Evolutionary conservation across 2,888 invertebrate genomes (phyloP), one percentile per base, ranked within the genome.

Genomic region (Empis livida): DNA sequence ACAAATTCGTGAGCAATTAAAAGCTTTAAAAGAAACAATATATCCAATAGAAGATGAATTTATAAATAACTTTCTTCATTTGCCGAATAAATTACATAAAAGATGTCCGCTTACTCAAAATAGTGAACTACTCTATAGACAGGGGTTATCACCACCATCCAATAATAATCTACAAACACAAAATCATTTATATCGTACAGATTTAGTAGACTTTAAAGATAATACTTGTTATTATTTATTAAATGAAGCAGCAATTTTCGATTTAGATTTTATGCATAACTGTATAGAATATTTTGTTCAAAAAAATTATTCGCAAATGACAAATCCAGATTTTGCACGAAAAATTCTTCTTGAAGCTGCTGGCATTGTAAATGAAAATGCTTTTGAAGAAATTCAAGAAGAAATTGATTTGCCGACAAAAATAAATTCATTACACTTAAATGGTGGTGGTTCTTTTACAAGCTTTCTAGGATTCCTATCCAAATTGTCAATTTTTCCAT

Each of bases 271-370:
- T 14, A 59, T 60, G 42, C 57, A 63, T 37, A 54, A 61, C 3
- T 49, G 67, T 38, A 51, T 59, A 0, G 62, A 68, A 2, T 60
- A 70, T 44, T 61, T 68, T 45, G 58, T 77, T 8, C 65, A 70
- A 17, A 64, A 73, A 1, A 63, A 73, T n/a, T 84, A 77, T 59
- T 61, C 74, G 0, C 79, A 79, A 58, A 79, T 84, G 56, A 78
- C 82, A 1, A 87, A 86, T 63, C 75, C 87, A 1, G 88, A 90
- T 68, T 88, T 90, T 68, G 75, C 78, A 6, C 78, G 83, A 47
- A 84, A 83, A 60, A 68, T 84, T 2, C 70, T 90, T 5, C 70
- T 86, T 8, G 88, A 91, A 70, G 88, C 59, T 2, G 84, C 43
- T 77, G 80, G 78, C 39, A 71, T 74, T 3, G 70, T 79, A 55